Evolutionary conservation across 2,888 invertebrate species (phyloP), one percentile per base, ranked within the genome.

Genomic region (Sphecodes monilicornis): DNA sequence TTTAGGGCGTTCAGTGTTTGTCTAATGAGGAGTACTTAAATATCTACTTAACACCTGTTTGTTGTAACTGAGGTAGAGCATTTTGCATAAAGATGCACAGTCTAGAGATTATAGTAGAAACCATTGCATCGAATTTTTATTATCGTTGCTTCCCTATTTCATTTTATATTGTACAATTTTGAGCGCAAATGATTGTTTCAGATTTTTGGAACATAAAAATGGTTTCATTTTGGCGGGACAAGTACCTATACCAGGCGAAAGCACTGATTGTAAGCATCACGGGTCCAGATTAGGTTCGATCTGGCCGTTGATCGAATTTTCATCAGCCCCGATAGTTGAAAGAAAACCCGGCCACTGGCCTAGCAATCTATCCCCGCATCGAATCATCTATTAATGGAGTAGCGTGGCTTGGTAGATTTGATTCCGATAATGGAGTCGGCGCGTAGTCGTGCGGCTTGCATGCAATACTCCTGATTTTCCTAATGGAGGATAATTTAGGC

Each of bases 401-500:
- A 78, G 36, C 72, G 57, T 50, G 72, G 81, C 36, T 50, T 46
- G 84, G 75, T 84, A 84, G 86, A 81, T 86, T 88, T 82, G 88
- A 88, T 87, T 85, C 76, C 77, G 82, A 81, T 88, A 89, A 89
- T 88, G 88, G 80, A 85, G 71, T 74, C 46, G 66, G 43, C 60
- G 69, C 57, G 76, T 76, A 85, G 86, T 76, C 70, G 78, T 64
- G 39, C 69, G 79, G 71, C 69, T 29, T 46, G 69, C 76, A 75
- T 78, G 78, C 76, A 69, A 83, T 80, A 73, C 83, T 79, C 78
- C 79, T 79, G 82, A 89, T 89, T 81, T 83, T 75, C 80, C 79
- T 88, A 89, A 88, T 88, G 87, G 83, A 78, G 64, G 70, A 75
- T 74, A 82, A 87, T 89, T 87, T 80, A 78, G 83, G 66, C 69